Base-by-base conservation (phyloP, 2,113 vertebrate genomes). In the Anhinga anhinga region DNA sequence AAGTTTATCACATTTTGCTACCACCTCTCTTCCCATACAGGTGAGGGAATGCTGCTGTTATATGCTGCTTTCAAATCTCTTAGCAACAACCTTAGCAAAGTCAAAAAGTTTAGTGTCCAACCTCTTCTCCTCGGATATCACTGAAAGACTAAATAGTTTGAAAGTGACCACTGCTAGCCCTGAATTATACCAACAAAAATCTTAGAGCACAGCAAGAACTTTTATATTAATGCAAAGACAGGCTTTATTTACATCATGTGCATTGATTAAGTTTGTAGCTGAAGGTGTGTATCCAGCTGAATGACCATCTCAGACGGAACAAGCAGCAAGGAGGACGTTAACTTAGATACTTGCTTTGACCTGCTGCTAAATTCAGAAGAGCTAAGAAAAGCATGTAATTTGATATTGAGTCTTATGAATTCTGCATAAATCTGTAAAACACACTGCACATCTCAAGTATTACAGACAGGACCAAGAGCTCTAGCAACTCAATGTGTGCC, bases 401-500 rank as follows among this genome's bases (percentile, higher is more conserved):
- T 49, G 13, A 13, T 42, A 63, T 2, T 10, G 3, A 62, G 16
- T 29, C n/a, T 45, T 63, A n/a, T 0, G 6, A 55, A 56, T 69
- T 42, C 49, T 45, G n/a, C 25, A 40, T 7, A 21, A 11, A 67
- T 26, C 29, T 13, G 7, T 56, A 47, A 80, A 81, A 52, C 9
- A 49, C 13, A 26, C 11, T n/a, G 15, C 19, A 32, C 15, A 47
- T 22, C 38, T 47, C 45, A 49, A 7, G 25, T 21, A 44, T 9
- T 30, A 45, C 12, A 53, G 34, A 62, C 4, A 44, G 25, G 5
- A 61, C 8, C 18, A 50, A 66, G 49, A 36, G 5, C 27, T 3
- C 50, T 9, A 76, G 53, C 6, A 70, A 9, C 20, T 78, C 9
- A 30, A 30, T 0, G 0, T 2, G 6, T 30, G 32, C 4, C 25